A percentile compares a stretch with the other conserved stretches of the same genome.
phyloP scores from a whole-genome alignment of 2,797 vertebrate genomes.

The Anolis apletophallus region DNA sequence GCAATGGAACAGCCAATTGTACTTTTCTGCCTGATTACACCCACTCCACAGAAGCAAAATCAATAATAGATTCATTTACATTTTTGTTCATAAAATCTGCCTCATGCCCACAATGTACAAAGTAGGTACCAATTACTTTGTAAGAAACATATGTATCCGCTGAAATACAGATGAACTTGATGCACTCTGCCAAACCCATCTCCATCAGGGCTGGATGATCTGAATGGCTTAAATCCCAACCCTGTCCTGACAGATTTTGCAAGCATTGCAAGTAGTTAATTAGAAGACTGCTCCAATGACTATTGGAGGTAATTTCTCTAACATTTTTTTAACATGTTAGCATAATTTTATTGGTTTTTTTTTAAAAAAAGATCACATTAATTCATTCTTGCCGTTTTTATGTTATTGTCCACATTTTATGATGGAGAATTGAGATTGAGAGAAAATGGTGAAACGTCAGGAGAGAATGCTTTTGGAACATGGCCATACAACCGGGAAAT shows the following conservation, averaged over 20 bases:
- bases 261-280: conserved; percentile 1
- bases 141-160: conserved; percentile 41
- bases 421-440: background rate
- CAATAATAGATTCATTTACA: conserved; percentile 43
- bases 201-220: background rate
- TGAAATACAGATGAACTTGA: conserved; percentile 23
- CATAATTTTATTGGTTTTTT: background rate
- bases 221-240: background rate
- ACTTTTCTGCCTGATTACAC: conserved; percentile 39
- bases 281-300: background rate
- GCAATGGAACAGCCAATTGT: conserved; percentile 38
- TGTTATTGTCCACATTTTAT: background rate
- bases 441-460: too few relatives aligned
- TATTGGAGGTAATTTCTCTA: background rate
- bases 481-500: too few relatives aligned
- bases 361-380: background rate
- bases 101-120: conserved; percentile 34
- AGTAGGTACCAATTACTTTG: conserved; percentile 26
- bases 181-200: conserved; percentile 18
- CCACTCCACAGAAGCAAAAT: background rate
- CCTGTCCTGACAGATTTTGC: background rate
- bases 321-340: background rate
- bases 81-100: conserved; percentile 33
- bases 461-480: too few relatives aligned
- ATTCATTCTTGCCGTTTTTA: background rate